A percentile compares a stretch with the other conserved stretches of the same genome.
These are phyloP conservation scores for Pitangus sulphuratus DNA, from an alignment of 2,797 vertebrate species.

Conservation along the genomic window DNA sequence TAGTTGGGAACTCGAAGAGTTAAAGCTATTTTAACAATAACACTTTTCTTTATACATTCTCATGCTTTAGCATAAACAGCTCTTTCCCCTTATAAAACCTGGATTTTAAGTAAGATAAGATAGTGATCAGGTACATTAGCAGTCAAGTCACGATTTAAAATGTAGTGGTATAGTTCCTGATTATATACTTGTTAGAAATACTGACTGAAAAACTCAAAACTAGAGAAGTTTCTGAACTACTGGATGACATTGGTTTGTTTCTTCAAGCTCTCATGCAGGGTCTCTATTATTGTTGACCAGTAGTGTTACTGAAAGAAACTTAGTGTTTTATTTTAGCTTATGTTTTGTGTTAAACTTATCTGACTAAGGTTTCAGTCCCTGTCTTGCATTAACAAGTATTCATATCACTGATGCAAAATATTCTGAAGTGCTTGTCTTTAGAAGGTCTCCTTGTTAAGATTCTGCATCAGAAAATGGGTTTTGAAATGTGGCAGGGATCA, in stretches of 20 bases:
- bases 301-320: not conserved
- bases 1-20: not conserved
- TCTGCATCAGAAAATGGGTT: not conserved
- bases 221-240: not conserved
- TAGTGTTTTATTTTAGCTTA: not conserved
- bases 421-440: not conserved
- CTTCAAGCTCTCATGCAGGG: not conserved
- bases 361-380: not conserved
- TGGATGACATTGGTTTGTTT: not conserved
- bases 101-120: conserved; percentile 62
- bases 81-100: not conserved
- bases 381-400: not conserved
- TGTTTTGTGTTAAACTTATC: not conserved
- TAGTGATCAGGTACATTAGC: conserved; percentile 48
- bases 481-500: not conserved
- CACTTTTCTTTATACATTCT: not conserved
- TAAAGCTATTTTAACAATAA: not conserved
- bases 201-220: not conserved
- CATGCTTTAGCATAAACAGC: not conserved
- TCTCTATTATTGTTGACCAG: not conserved
- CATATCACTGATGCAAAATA: not conserved
- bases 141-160: conserved; percentile 64
- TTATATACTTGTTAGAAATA: conserved; percentile 5
- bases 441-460: not conserved
- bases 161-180: conserved; percentile 23